These are phyloP conservation scores for Hippolais icterina DNA, from an alignment of 2,113 vertebrate species.

Conservation along the genomic window DNA sequence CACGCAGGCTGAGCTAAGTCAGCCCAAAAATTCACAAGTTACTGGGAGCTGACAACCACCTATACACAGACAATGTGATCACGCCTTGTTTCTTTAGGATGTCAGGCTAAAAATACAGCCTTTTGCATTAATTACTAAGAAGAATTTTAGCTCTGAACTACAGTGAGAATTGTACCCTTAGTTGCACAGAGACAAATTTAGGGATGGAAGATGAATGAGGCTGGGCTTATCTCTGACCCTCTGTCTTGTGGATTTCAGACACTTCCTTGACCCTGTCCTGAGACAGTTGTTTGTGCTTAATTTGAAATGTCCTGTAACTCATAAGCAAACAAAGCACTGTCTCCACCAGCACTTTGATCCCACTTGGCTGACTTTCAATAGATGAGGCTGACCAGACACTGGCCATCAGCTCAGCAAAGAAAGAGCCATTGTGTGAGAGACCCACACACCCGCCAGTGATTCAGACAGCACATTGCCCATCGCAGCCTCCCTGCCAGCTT, in stretches of 20 bases:
- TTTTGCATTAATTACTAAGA: slow-evolving; percentile 1
- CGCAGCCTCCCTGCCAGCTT: slow-evolving; percentile 41
- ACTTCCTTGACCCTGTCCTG: slow-evolving; percentile 20
- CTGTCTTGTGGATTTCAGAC: neutral
- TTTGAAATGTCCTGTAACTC: slow-evolving; percentile 54
- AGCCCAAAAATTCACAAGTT: neutral
- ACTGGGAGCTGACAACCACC: neutral
- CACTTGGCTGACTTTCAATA: slow-evolving; percentile 63
- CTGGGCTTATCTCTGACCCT: neutral
- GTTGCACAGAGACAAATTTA: neutral
- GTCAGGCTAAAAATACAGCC: slow-evolving; percentile 3
- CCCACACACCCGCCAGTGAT: neutral
- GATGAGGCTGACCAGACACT: slow-evolving; percentile 55
- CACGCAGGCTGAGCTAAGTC: neutral
- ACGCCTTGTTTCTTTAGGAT: neutral
- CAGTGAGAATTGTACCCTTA: neutral
- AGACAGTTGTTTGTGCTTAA: slow-evolving; percentile 48
- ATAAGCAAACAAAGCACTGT: slow-evolving; percentile 61
- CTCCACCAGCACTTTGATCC: neutral
- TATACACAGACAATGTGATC: neutral
- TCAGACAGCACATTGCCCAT: neutral
- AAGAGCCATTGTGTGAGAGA: slow-evolving; percentile 70
- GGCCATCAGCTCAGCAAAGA: slow-evolving; percentile 69
- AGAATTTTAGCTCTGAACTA: neutral
- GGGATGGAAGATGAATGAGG: neutral